Evolutionary conservation across 1,140 invertebrate species (phyloP), one percentile per base, ranked within the genome.

Genomic region (Aphaenogaster ashmeadi): DNA sequence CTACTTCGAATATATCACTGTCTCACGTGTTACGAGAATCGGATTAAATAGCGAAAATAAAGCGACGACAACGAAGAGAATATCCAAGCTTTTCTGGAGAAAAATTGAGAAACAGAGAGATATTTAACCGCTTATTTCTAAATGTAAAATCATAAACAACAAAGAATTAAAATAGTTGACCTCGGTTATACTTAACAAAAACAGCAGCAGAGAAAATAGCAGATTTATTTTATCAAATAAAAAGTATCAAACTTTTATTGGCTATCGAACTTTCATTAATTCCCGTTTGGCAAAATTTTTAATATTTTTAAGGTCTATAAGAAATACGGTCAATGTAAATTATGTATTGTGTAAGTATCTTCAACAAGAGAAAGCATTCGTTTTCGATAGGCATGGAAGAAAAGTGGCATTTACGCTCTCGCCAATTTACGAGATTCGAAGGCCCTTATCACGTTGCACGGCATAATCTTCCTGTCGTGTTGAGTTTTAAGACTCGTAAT

Each of bases 401-500:
- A 21, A 64, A 79, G 21, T 64, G 15, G 58, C 41, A 56, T 72
- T 88, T 85, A 88, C 75, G 54, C 71, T 36, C 2, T 36, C 18
- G 41, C 2, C 33, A 80, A 81, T 90, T 90, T 89, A 89, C 62
- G 64, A 50, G 56, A 11, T 60, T 52, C 56, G 21, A 66, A 41
- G 64, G 71, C 77, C 69, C 52, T 87, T 78, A 78, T 87, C 84
- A 75, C 81, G 81, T 88, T 60, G 79, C 77, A 85, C 41, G 18
- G 62, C 71, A 87, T 77, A 90, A 90, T 90, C 89, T 90, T 41
- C 77, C 87, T 83, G 78, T 90, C 89, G 41, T 47, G 60, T 62
- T 81, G 64, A 89, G 75, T 89, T 90, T 90, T 89, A 88, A 67
- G 80, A 41, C 79, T 88, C 80, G 56, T 90, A 90, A 90, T 90